phyloP scores from a whole-genome alignment of 2,888 invertebrate genomes.

The Eristalis pertinax region DNA sequence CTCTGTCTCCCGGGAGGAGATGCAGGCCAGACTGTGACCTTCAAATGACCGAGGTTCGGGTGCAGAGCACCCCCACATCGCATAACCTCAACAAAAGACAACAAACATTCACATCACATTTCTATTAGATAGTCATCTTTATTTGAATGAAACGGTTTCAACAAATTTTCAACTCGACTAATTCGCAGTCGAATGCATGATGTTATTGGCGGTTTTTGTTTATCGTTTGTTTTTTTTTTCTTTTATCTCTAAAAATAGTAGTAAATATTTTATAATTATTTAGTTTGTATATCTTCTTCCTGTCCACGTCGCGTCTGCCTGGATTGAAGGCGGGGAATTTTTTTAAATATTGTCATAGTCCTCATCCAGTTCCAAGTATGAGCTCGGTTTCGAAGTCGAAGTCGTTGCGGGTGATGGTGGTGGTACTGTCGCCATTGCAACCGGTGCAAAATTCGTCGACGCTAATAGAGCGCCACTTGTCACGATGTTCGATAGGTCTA shows the following conservation, averaged over 20 bases:
- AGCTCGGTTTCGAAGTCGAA: conserved; percentile 71
- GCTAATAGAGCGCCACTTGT: conserved; percentile 68
- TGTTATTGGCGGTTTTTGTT: background rate
- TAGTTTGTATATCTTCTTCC: conserved; percentile 12
- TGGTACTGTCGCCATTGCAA: conserved; percentile 40
- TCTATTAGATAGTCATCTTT: conserved; percentile 21
- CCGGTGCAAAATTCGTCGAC: conserved; percentile 30
- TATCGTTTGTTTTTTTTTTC: background rate
- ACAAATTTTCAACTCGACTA: conserved; percentile 14
- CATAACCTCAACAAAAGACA: background rate
- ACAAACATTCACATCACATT: background rate
- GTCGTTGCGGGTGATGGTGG: conserved; percentile 23
- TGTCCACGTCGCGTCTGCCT: background rate
- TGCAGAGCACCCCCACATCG: no score
- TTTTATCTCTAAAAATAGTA: conserved; percentile 44
- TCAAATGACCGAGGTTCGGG: no score
- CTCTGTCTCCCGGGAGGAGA: no score
- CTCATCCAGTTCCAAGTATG: conserved; percentile 80
- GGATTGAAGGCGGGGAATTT: background rate
- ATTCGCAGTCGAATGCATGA: conserved; percentile 3
- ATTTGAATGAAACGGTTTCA: conserved; percentile 48
- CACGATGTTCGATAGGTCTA: conserved; percentile 80
- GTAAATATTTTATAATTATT: conserved; percentile 22
- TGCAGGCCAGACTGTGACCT: no score
- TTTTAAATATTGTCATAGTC: conserved; percentile 82